Evolutionary conservation across 1,140 invertebrate species (phyloP).

Genomic region (Scaptodrosophila lebanonensis): DNA sequence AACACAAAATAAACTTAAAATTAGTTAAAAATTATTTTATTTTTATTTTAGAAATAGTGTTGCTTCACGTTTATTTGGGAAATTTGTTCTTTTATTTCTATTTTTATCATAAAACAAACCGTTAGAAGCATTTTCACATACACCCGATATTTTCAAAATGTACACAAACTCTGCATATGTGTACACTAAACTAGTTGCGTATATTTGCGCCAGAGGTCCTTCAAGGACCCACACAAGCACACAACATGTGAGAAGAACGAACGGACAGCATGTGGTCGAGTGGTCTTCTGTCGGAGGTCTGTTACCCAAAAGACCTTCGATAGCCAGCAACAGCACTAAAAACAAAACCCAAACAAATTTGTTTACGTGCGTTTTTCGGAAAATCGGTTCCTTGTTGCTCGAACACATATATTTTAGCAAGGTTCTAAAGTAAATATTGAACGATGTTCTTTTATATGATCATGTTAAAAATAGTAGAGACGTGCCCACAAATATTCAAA

Average conservation of each 20-base stretch:
- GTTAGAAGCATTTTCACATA: no score
- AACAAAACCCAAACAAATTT: constrained; percentile 59
- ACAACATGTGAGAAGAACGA: constrained; percentile 6
- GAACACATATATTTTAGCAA: constrained; percentile 44
- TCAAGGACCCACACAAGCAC: constrained; percentile 23
- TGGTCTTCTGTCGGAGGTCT: constrained; percentile 19
- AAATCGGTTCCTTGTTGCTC: neutral
- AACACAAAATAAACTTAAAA: no score
- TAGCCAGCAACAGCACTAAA: neutral
- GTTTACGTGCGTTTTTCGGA: constrained; percentile 52
- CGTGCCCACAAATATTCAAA: constrained; percentile 46
- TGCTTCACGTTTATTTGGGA: no score
- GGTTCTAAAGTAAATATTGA: constrained; percentile 37
- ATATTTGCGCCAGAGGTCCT: constrained; percentile 16
- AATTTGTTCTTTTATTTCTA: no score
- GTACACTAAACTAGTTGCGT: constrained; percentile 19
- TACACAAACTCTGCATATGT: no score
- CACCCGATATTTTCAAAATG: no score
- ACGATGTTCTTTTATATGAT: constrained; percentile 10
- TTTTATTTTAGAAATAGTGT: no score
- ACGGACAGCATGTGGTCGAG: constrained; percentile 51
- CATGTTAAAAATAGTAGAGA: constrained; percentile 23
- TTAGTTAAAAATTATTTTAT: no score
- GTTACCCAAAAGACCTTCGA: no score
- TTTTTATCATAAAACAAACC: no score